Conservation (phyloP, 1,140 invertebrate genomes). For the Cotesia vestalis region DNA sequence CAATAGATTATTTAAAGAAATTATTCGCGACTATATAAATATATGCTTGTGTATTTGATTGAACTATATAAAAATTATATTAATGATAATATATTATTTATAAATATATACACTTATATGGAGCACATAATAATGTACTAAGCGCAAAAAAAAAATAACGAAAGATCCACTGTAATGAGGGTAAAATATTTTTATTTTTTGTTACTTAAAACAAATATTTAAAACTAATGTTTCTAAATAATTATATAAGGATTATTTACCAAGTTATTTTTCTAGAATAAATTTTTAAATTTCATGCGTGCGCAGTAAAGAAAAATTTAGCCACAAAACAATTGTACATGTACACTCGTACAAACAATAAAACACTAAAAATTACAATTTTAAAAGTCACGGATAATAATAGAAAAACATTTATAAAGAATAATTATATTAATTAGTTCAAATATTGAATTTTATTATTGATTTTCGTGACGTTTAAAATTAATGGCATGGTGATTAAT, state of each 20-base stretch:
- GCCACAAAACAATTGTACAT: background rate
- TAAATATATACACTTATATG: background rate
- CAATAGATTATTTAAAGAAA: background rate
- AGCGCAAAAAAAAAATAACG: constrained; percentile 16
- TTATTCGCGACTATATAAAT: too few species aligned
- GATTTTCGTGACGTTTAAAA: constrained; percentile 10
- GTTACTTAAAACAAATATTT: constrained; percentile 50
- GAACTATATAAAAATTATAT: background rate
- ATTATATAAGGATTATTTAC: constrained; percentile 37
- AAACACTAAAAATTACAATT: background rate
- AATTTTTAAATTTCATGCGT: constrained; percentile 46
- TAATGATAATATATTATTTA: background rate
- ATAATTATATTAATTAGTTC: background rate
- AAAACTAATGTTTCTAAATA: constrained; percentile 52
- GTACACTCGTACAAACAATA: constrained; percentile 1
- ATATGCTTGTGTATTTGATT: too few species aligned
- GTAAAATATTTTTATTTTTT: constrained; percentile 60
- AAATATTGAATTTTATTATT: constrained; percentile 4
- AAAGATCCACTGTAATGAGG: constrained; percentile 46
- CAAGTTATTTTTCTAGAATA: constrained; percentile 61
- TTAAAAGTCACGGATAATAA: background rate
- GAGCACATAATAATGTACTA: background rate
- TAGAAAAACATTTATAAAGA: background rate
- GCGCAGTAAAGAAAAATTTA: constrained; percentile 2
- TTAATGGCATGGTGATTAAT: background rate